Evolutionary conservation across 2,888 invertebrate species (phyloP), one percentile per base, ranked within the genome.

Genomic region (Ceraclea dissimilis): DNA sequence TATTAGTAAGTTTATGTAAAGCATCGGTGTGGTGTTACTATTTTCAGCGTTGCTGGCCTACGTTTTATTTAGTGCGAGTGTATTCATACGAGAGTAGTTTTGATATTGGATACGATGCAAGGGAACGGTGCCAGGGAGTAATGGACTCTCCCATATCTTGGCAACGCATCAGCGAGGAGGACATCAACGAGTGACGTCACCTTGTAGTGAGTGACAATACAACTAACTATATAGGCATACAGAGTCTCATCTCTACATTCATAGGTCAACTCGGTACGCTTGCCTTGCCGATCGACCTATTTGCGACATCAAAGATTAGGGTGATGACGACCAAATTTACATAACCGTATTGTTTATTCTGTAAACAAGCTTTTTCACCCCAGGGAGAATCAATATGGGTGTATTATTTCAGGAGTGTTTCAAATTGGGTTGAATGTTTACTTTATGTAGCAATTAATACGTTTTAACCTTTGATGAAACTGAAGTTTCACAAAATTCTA

Each of bases 151-250:
- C 54, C 54, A 22, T 39, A 39, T 49, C 16, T 54, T 54, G 54
- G 54, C 46, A 54, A 11, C 54, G 49, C 39, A 39, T 39, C 39
- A 39, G 8, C 49, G 33, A 48, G n/a, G 54, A 34, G 39, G 5
- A 21, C 49, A 54, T 49, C 49, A 49, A 34, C 49, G 31, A 43
- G 49, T 54, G 54, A 54, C 54, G 54, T 54, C 54, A 49, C 31
- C 4, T 33, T 6, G 47, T 33, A 8, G 11, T 31, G 31, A 31
- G 16, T 39, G 26, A 26, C 26, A 26, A 26, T 26, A 26, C 10
- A 26, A 26, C n/a, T 26, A 26, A 6, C 26, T 26, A 26, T 26
- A 26, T 26, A 26, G 26, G 10, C 10, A 4, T 26, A 26, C 5
- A 26, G 26, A 26, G 10, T 10, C 4, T 26, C 26, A 26, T 4